Percentiles rank a stretch among this genome's conserved stretches.
Evolutionary conservation across 2,113 vertebrate species (phyloP).

Genomic region (Cacatua alba): DNA sequence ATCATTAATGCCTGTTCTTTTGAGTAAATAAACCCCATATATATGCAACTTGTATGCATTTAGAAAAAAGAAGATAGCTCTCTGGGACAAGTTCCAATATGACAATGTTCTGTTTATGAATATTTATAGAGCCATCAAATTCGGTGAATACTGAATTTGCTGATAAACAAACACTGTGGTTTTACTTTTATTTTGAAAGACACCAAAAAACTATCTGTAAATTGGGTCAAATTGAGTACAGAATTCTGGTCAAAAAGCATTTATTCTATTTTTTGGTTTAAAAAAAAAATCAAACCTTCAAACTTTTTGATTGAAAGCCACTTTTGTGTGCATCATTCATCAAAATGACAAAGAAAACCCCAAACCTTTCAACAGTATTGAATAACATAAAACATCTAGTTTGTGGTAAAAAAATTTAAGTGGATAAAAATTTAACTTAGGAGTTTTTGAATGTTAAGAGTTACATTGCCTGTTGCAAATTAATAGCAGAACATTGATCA

Average conservation of each 20-base stretch:
- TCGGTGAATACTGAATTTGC: not conserved
- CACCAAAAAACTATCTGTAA: not conserved
- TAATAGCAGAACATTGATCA: not conserved
- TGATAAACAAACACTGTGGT: not conserved
- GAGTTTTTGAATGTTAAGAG: not conserved
- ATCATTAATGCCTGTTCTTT: conserved; percentile 26
- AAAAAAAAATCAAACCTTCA: not conserved
- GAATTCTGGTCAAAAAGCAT: not conserved
- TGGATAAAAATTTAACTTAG: not conserved
- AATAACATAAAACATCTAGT: not conserved
- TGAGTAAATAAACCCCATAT: not conserved
- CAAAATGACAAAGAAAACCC: not conserved
- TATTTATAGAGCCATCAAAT: conserved; percentile 39
- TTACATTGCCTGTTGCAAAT: not conserved
- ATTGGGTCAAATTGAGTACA: not conserved
- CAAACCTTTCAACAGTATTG: not conserved
- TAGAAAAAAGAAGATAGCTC: not conserved
- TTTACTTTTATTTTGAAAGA: not conserved
- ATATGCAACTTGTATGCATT: not conserved
- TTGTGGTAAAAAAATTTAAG: not conserved
- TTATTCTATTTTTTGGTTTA: accelerated
- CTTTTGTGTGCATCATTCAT: not conserved
- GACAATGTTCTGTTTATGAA: conserved; percentile 15
- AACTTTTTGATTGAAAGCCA: not conserved
- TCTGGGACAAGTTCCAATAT: conserved; percentile 13